phyloP scores from a whole-genome alignment of 1,140 invertebrate species.

The Aricia agestis region DNA sequence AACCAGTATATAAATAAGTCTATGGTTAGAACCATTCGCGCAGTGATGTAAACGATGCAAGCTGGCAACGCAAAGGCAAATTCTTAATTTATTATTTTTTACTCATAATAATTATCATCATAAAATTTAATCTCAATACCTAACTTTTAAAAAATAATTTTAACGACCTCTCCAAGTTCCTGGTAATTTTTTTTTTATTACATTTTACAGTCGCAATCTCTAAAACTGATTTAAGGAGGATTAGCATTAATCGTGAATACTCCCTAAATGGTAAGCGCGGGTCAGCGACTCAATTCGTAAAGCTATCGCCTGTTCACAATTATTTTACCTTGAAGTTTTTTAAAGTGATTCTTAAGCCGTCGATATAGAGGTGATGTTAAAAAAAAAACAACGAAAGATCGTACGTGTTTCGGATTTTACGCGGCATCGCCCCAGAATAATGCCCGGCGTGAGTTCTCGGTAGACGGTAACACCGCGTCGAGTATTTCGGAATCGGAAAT shows the following conservation, averaged over 20 bases:
- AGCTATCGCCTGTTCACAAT: neutral
- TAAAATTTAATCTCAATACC: too few species aligned
- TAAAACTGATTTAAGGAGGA: too few species aligned
- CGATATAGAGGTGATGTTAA: neutral
- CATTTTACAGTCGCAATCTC: too few species aligned
- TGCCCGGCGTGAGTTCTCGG: constrained; percentile 59
- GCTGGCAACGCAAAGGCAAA: too few species aligned
- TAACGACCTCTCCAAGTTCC: too few species aligned
- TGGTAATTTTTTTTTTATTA: too few species aligned
- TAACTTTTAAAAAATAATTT: too few species aligned
- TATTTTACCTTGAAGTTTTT: neutral
- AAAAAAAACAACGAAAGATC: neutral
- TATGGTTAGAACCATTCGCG: too few species aligned
- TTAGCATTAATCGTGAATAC: neutral
- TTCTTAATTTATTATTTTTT: too few species aligned
- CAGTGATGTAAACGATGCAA: too few species aligned
- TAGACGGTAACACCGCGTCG: constrained; percentile 46
- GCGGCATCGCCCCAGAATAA: constrained; percentile 66
- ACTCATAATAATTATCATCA: too few species aligned
- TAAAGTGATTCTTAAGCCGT: neutral
- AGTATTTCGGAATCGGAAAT: constrained; percentile 73
- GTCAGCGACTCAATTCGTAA: constrained; percentile 45
- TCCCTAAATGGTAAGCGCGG: constrained; percentile 36
- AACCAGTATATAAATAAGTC: too few species aligned
- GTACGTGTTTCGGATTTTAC: constrained; percentile 63